A percentile compares a stretch with the other conserved stretches of the same genome.
Conservation (phyloP, 2,888 invertebrate genomes). For the Onthophagus sagittarius region DNA sequence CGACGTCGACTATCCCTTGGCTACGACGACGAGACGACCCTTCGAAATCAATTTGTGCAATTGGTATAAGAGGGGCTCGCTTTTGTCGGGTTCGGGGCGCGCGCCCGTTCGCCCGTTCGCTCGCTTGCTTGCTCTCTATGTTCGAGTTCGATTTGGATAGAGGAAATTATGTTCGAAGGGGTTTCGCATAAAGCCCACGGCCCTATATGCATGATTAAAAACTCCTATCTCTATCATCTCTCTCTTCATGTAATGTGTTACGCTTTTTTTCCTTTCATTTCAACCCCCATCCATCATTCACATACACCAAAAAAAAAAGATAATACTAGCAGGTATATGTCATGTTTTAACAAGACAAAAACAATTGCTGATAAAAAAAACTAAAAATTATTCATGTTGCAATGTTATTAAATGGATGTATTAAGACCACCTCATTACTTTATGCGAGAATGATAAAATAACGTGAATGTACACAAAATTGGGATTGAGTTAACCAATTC, state of each 20-base stretch:
- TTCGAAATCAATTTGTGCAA: constrained; percentile 45
- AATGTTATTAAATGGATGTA: too few relatives aligned
- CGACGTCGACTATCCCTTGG: constrained; percentile 9
- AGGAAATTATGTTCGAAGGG: constrained; percentile 3
- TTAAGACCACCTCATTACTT: too few relatives aligned
- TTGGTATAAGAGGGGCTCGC: constrained; percentile 38
- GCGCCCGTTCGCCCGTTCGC: not conserved
- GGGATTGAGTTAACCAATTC: too few relatives aligned
- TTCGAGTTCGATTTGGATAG: not conserved
- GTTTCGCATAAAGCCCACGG: constrained; percentile 7
- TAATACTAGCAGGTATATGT: not conserved
- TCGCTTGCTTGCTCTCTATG: too few relatives aligned
- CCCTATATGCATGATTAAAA: constrained; percentile 12
- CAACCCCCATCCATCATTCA: constrained; percentile 12
- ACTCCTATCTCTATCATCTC: constrained; percentile 5
- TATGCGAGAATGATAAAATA: too few relatives aligned
- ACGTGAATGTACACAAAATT: too few relatives aligned
- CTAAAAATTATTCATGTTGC: too few relatives aligned
- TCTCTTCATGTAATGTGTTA: not conserved
- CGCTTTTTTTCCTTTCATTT: not conserved
- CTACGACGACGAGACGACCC: constrained; percentile 17
- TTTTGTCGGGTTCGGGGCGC: constrained; percentile 22
- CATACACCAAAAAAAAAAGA: constrained; percentile 39
- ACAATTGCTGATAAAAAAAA: too few relatives aligned
- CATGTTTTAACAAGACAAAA: too few relatives aligned